Evolutionary conservation across 1,140 invertebrate genomes (phyloP).

Genomic region (Megalonaias nervosa): DNA sequence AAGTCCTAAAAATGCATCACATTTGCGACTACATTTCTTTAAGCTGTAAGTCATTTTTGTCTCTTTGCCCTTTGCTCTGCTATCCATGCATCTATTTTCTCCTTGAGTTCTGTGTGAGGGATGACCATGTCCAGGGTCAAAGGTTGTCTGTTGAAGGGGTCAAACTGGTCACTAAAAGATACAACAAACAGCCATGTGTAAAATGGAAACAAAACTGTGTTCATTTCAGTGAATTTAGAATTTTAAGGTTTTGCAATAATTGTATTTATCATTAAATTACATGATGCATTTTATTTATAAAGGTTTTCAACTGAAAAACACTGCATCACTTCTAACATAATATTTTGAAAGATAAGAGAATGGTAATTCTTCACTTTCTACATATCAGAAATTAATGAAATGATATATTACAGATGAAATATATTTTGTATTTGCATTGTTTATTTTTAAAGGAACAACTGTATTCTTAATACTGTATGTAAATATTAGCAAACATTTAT

Average conservation of each 20-base stretch:
- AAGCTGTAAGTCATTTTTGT: too few species aligned
- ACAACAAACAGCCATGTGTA: background rate
- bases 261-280: background rate
- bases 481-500: too few species aligned
- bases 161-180: constrained; percentile 87
- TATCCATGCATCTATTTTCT: constrained; percentile 88
- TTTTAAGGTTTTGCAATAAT: background rate
- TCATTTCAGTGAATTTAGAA: background rate
- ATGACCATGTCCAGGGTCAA: constrained; percentile 94
- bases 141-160: constrained; percentile 95
- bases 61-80: constrained; percentile 14
- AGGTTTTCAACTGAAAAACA: background rate
- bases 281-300: background rate
- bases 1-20: too few species aligned
- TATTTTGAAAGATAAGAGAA: too few species aligned
- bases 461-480: too few species aligned
- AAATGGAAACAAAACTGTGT: background rate
- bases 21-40: too few species aligned
- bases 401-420: too few species aligned
- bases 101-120: constrained; percentile 84
- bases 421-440: too few species aligned
- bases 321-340: background rate
- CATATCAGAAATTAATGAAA: too few species aligned
- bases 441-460: too few species aligned
- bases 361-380: too few species aligned